These are phyloP conservation scores for Archilochus colubris DNA, from an alignment of 2,113 vertebrate species.

Conservation along the genomic window DNA sequence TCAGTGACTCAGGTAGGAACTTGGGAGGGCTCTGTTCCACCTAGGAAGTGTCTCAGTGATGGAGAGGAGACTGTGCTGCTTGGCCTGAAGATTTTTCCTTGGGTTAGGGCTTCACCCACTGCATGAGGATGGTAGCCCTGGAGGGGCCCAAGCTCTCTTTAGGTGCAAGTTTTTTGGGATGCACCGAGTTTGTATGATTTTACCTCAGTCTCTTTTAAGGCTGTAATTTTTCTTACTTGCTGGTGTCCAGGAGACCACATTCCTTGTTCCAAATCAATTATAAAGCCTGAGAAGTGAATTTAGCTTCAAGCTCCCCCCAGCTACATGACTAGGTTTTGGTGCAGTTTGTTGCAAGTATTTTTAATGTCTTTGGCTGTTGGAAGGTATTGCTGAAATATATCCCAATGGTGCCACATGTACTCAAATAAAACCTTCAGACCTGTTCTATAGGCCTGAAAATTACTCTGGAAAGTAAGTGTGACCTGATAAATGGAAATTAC, in stretches of 20 bases:
- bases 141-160: background rate
- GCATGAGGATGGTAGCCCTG: accelerated
- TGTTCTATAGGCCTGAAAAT: conserved; percentile 10
- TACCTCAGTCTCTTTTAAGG: background rate
- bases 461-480: background rate
- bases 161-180: background rate
- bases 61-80: background rate
- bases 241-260: background rate
- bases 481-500: conserved; percentile 11
- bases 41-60: background rate
- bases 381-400: conserved; percentile 6
- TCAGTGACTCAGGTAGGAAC: accelerated
- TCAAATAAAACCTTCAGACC: background rate
- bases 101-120: background rate
- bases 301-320: background rate
- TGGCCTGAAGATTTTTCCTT: background rate
- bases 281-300: background rate
- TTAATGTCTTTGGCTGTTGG: background rate
- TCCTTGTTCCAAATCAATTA: background rate
- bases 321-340: background rate
- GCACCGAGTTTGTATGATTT: background rate
- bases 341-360: background rate
- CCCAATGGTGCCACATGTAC: background rate
- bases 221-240: background rate
- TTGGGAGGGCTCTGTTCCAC: accelerated